These are phyloP conservation scores for Hemibagrus wyckioides DNA, from an alignment of 2,113 vertebrate genomes.

Conservation along the genomic window DNA sequence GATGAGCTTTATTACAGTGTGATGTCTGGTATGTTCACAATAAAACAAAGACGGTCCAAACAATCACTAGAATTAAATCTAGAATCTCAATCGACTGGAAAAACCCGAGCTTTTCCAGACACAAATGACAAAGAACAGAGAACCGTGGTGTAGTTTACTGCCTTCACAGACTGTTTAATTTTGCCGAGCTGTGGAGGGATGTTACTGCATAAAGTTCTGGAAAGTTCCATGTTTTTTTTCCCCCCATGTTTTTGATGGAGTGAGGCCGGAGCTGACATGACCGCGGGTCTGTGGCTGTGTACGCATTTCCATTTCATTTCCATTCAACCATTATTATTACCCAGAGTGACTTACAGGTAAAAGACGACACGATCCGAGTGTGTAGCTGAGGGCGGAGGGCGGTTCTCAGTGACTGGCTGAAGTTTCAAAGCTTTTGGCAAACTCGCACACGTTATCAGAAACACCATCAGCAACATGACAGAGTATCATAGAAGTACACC, in stretches of 20 bases:
- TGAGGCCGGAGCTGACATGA: too few relatives aligned
- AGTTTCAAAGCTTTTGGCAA: neutral
- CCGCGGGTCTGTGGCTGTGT: neutral
- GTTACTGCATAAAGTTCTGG: neutral
- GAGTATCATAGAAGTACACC: neutral
- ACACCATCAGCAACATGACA: neutral
- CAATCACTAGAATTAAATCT: neutral
- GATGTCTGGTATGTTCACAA: conserved; percentile 18
- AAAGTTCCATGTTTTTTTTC: neutral
- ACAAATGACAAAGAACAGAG: neutral
- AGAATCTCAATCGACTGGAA: neutral
- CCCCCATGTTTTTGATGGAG: too few relatives aligned
- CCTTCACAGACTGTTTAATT: neutral
- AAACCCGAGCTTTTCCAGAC: neutral
- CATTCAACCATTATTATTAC: neutral
- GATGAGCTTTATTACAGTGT: neutral
- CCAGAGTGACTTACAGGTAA: neutral
- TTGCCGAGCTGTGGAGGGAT: too few relatives aligned
- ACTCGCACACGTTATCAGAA: too few relatives aligned
- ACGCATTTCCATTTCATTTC: conserved; percentile 1
- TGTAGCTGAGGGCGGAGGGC: neutral
- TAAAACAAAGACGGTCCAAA: neutral
- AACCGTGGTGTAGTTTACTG: too few relatives aligned
- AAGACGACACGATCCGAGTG: neutral
- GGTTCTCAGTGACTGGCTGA: neutral